phyloP scores from a whole-genome alignment of 1,140 invertebrate genomes.

The Cotesia chilonis region DNA sequence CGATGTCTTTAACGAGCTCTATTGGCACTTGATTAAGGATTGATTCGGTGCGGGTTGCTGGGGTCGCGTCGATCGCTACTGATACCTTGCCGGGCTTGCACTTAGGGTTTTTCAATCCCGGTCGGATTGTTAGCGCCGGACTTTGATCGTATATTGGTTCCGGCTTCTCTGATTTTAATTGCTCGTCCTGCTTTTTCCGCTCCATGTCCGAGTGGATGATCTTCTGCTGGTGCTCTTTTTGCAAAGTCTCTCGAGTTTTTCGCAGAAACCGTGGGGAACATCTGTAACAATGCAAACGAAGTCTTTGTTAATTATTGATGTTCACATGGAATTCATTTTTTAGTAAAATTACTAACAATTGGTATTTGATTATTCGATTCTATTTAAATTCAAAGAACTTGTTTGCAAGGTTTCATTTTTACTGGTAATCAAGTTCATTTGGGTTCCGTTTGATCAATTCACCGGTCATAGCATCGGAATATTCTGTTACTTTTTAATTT shows the following conservation, averaged over 20 bases:
- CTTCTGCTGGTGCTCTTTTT: slow-evolving; percentile 63
- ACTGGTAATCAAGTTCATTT: too few relatives aligned
- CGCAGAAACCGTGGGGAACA: slow-evolving; percentile 74
- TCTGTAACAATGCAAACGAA: slow-evolving; percentile 47
- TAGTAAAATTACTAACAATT: too few relatives aligned
- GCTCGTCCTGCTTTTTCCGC: slow-evolving; percentile 58
- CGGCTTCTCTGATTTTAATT: slow-evolving; percentile 56
- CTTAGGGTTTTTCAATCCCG: slow-evolving; percentile 61
- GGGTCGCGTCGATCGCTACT: slow-evolving; percentile 79
- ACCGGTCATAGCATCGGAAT: too few relatives aligned
- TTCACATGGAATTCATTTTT: background rate
- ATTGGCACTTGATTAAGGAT: slow-evolving; percentile 79
- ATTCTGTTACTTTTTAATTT: too few relatives aligned
- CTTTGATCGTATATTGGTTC: slow-evolving; percentile 60
- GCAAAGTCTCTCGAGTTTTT: slow-evolving; percentile 59
- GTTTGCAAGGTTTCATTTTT: too few relatives aligned
- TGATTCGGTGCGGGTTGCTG: slow-evolving; percentile 74
- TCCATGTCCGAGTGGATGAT: slow-evolving; percentile 58
- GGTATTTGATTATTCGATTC: too few relatives aligned
- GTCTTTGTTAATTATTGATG: too few relatives aligned
- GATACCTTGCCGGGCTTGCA: slow-evolving; percentile 71
- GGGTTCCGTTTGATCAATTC: too few relatives aligned
- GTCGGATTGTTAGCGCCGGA: slow-evolving; percentile 64
- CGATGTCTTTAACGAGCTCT: slow-evolving; percentile 69
- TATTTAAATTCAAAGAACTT: too few relatives aligned